Base-by-base conservation (phyloP, 92 coral and sea anemone species). In the Scolanthus callimorphus region DNA sequence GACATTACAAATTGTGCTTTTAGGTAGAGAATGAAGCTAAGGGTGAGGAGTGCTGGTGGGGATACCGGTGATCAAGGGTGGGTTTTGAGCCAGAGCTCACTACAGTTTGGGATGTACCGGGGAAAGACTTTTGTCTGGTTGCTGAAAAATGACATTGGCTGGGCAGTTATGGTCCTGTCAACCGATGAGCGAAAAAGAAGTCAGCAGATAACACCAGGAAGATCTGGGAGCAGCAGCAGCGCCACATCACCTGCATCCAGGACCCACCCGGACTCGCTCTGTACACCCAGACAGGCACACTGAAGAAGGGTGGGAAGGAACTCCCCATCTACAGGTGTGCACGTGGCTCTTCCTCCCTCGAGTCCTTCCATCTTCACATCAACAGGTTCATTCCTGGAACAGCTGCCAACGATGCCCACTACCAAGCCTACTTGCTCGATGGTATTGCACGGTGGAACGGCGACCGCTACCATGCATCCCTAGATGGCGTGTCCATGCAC, bases 31-130 rank as follows among this genome's bases (percentile, higher is more conserved):
- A 34, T 34, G 41, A 34, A 15, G 41, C 41, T 6, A 34, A 15
- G 41, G 15, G 41, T 34, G 41, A 6, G 41, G 6, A 15, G 15
- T 6, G 41, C 41, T 15, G 41, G 8, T 6, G 41, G 41, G 15
- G 41, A 34, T 34, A 15, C 41, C 41, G 15, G 41, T 15, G 15
- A 34, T 34, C 6, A 6, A 6, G 41, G 15, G 41, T 34, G 41
- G 41, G 41, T 34, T 6, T 15, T 34, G 41, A 6, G 41, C 41
- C 6, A 34, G 41, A 6, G 41, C 41, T 34, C 41, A 34, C 41
- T 83, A 0, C 84, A 83, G 70, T 83, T 83, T 77, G 83, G 76
- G 6, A 25, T 11, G 26, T 82, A 29, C 63, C 34, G 54, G 89
- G n/a, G 89, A 1, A 50, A 82, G 46, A 49, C 66, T 1, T 75